phyloP scores from a whole-genome alignment of 2,113 vertebrate genomes.

The Oryzias woworae region DNA sequence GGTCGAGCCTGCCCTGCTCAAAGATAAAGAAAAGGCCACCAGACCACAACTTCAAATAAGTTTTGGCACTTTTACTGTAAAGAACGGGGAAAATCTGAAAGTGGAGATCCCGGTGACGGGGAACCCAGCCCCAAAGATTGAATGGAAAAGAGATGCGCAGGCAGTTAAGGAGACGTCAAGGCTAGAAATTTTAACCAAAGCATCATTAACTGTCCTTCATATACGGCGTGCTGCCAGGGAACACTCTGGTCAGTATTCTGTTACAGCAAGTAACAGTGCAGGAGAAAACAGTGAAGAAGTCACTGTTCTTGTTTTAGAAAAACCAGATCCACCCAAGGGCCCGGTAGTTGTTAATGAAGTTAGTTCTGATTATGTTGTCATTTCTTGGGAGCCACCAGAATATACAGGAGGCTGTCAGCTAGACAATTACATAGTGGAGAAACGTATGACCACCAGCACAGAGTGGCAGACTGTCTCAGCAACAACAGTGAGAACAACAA shows the following conservation, averaged over 20 bases:
- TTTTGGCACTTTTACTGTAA: conserved; percentile 89
- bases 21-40: conserved; percentile 88
- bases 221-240: conserved; percentile 93
- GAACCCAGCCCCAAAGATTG: conserved; percentile 84
- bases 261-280: conserved; percentile 87
- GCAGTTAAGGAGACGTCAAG: conserved; percentile 93
- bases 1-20: conserved; percentile 76
- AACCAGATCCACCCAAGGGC: conserved; percentile 89
- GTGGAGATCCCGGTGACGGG: conserved; percentile 91
- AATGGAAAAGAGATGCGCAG: conserved; percentile 89
- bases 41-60: conserved; percentile 86
- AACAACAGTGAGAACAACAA: conserved; percentile 95
- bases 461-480: conserved; percentile 93
- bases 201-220: conserved; percentile 83
- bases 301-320: conserved; percentile 90
- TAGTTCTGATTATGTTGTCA: conserved; percentile 85
- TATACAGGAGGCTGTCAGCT: conserved; percentile 97
- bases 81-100: conserved; percentile 89
- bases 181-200: conserved; percentile 84
- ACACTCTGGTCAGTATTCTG: conserved; percentile 89
- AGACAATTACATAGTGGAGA: conserved; percentile 96
- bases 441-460: conserved; percentile 89
- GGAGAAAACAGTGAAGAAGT: conserved; percentile 85
- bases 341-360: conserved; percentile 92
- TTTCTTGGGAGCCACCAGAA: conserved; percentile 93